These are phyloP conservation scores for Salpingus planirostris DNA, from an alignment of 2,888 invertebrate genomes.

Conservation along the genomic window DNA sequence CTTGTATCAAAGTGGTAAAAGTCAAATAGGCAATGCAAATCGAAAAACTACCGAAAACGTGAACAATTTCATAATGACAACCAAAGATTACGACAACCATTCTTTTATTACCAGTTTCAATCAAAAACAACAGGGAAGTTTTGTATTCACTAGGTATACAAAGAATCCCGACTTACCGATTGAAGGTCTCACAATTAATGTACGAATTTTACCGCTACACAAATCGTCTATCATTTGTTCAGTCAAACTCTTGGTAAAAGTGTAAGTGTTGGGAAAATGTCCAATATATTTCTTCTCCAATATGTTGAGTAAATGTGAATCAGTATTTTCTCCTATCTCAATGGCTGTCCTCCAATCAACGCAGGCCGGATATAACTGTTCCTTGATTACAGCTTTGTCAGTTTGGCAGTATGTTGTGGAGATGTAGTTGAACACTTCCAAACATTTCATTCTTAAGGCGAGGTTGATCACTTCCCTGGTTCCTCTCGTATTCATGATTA, in stretches of 20 bases:
- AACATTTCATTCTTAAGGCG: constrained; percentile 47
- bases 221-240: constrained; percentile 68
- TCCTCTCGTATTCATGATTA: constrained; percentile 55
- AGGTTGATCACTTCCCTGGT: constrained; percentile 55
- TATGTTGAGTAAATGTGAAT: constrained; percentile 47
- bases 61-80: too few species aligned
- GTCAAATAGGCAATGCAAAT: too few species aligned
- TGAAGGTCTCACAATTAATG: constrained; percentile 76
- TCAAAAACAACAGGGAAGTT: too few species aligned
- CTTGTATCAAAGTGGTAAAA: too few species aligned
- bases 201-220: constrained; percentile 53
- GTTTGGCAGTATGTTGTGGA: constrained; percentile 85
- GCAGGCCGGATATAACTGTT: constrained; percentile 62
- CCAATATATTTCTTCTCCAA: constrained; percentile 53
- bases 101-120: too few species aligned
- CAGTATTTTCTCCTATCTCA: constrained; percentile 52
- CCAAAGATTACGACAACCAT: too few species aligned
- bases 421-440: constrained; percentile 61
- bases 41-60: too few species aligned
- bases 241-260: constrained; percentile 79
- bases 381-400: constrained; percentile 57
- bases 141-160: too few species aligned
- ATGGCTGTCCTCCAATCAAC: constrained; percentile 63
- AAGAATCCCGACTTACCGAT: too few species aligned
- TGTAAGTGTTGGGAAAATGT: constrained; percentile 84